A percentile compares a stretch with the other conserved stretches of the same genome.
These are phyloP conservation scores for Agapornis roseicollis DNA, from an alignment of 2,113 vertebrate genomes.

Conservation along the genomic window DNA sequence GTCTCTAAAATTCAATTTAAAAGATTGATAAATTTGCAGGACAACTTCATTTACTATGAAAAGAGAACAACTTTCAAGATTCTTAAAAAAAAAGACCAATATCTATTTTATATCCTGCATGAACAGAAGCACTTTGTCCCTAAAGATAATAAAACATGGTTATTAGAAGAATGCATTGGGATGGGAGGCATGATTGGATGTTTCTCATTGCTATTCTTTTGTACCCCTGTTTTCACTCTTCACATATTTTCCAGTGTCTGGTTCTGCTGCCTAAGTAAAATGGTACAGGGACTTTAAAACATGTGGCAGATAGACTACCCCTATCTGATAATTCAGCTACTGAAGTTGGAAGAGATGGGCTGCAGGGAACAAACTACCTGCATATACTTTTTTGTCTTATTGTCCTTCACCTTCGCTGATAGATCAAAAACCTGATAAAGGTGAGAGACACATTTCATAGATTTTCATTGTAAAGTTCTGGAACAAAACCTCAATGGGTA, in stretches of 20 bases:
- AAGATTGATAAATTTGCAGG: not conserved
- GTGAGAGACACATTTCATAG: not conserved
- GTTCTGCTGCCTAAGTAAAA: not conserved
- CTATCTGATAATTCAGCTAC: not conserved
- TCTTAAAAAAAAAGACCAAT: not conserved
- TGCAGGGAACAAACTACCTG: not conserved
- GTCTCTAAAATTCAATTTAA: not conserved
- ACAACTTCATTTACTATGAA: not conserved
- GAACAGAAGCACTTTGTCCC: not conserved
- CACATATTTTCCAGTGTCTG: not conserved
- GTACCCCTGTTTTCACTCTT: not conserved
- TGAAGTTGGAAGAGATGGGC: not conserved
- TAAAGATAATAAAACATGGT: not conserved
- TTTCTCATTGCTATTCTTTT: not conserved
- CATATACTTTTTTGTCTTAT: not conserved
- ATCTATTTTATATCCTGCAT: not conserved
- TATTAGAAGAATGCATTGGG: not conserved
- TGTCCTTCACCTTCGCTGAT: not conserved
- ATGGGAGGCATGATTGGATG: not conserved
- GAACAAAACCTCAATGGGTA: not conserved
- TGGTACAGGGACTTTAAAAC: not conserved
- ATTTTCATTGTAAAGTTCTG: not conserved
- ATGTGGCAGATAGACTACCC: not conserved
- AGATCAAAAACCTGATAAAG: not conserved
- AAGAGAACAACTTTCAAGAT: not conserved